A percentile compares a stretch with the other conserved stretches of the same genome.
These are phyloP conservation scores for Pluvialis apricaria DNA, from an alignment of 2,113 vertebrate species.

Conservation along the genomic window DNA sequence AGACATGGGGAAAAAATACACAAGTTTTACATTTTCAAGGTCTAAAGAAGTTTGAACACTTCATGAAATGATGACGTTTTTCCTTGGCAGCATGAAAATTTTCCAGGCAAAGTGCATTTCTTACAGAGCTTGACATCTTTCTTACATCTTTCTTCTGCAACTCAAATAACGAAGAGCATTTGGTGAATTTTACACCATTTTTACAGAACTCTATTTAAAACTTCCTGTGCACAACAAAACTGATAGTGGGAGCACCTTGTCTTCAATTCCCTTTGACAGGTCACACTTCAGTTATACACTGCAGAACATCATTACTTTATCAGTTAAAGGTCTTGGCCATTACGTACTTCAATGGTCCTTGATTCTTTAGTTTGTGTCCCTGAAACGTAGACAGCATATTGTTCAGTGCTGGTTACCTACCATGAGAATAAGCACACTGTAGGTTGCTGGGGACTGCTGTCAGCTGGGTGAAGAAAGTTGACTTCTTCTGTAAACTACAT, in stretches of 20 bases:
- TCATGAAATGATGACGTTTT: background rate
- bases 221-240: background rate
- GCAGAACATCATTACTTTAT: background rate
- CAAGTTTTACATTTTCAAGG: background rate
- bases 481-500: background rate
- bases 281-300: background rate
- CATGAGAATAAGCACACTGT: slow-evolving; percentile 8
- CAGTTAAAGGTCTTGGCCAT: background rate
- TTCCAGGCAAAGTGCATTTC: background rate
- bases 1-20: background rate
- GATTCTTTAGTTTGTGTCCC: background rate
- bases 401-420: background rate
- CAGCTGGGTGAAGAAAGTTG: background rate
- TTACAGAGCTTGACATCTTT: background rate
- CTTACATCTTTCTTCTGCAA: background rate
- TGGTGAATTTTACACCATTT: background rate
- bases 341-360: background rate
- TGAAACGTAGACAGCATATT: background rate
- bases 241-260: background rate
- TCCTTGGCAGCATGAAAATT: background rate
- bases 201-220: background rate
- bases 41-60: background rate
- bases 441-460: background rate
- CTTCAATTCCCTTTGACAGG: background rate
- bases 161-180: background rate